Percentiles rank a stretch among this genome's conserved stretches.
Evolutionary conservation across 2,113 vertebrate genomes (phyloP).

Genomic region (Plectropomus leopardus): DNA sequence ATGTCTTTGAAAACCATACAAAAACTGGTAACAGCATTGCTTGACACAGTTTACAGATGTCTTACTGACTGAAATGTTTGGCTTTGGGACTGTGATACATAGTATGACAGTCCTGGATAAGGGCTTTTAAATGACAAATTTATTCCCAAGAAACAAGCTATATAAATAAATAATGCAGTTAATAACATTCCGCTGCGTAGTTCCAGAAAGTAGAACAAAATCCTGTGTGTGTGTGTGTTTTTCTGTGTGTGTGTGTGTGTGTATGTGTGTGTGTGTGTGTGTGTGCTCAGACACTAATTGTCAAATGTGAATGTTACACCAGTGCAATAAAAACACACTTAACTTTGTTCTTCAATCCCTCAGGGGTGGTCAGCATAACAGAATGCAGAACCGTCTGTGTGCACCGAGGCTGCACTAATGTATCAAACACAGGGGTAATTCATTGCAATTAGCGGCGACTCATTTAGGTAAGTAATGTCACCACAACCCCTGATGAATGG

Average conservation of each 20-base stretch:
- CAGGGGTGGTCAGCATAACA: constrained; percentile 56
- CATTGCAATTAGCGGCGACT: constrained; percentile 81
- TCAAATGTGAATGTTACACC: constrained; percentile 24
- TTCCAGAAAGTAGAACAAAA: constrained; percentile 4
- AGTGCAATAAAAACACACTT: constrained; percentile 39
- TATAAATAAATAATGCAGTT: not conserved
- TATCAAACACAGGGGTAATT: constrained; percentile 82
- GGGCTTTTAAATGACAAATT: not conserved
- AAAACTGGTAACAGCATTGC: not conserved
- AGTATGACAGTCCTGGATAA: not conserved
- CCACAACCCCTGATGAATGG: constrained; percentile 75
- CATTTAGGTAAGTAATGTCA: constrained; percentile 83
- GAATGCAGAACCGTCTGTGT: constrained; percentile 64
- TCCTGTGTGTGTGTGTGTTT: not conserved
- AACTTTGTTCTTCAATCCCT: constrained; percentile 46
- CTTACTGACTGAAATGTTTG: not conserved
- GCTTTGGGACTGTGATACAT: not conserved
- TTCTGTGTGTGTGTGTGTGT: not conserved
- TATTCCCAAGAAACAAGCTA: not conserved
- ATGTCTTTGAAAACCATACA: not conserved
- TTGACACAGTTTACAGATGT: not conserved
- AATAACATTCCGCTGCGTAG: not conserved
- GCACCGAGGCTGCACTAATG: constrained; percentile 79
- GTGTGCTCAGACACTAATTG: constrained; percentile 30
- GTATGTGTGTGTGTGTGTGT: no score